Evolutionary conservation across 2,113 vertebrate species (phyloP).

Genomic region (Muntiacus reevesi): DNA sequence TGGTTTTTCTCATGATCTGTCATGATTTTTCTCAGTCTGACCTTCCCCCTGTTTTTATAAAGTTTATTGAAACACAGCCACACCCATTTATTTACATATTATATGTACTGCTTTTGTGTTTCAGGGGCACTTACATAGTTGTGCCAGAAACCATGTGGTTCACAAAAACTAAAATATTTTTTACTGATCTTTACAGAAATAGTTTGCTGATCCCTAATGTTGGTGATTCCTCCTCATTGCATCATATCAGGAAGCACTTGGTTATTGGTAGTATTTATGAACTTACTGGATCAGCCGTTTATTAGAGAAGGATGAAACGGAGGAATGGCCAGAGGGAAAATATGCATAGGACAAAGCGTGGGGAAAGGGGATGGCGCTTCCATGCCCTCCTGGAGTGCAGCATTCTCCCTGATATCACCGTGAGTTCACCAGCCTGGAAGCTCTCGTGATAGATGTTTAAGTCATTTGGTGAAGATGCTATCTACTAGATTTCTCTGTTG

Average conservation of each 20-base stretch:
- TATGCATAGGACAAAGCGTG: background rate
- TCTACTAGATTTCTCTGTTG: background rate
- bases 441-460: background rate
- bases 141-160: background rate
- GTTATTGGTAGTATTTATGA: background rate
- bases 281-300: background rate
- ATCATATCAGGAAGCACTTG: background rate
- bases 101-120: background rate
- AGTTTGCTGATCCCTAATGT: background rate
- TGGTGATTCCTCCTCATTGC: background rate
- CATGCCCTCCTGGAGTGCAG: background rate
- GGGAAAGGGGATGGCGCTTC: background rate
- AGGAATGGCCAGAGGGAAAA: background rate
- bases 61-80: background rate
- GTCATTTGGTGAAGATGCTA: background rate
- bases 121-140: background rate
- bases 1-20: background rate
- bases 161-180: background rate
- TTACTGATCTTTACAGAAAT: background rate
- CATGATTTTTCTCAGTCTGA: background rate
- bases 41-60: background rate
- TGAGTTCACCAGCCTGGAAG: background rate
- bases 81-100: background rate
- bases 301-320: background rate
- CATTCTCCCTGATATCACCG: background rate